Base-by-base conservation (phyloP, 2,113 vertebrate genomes). In the Porphyrio hochstetteri region DNA sequence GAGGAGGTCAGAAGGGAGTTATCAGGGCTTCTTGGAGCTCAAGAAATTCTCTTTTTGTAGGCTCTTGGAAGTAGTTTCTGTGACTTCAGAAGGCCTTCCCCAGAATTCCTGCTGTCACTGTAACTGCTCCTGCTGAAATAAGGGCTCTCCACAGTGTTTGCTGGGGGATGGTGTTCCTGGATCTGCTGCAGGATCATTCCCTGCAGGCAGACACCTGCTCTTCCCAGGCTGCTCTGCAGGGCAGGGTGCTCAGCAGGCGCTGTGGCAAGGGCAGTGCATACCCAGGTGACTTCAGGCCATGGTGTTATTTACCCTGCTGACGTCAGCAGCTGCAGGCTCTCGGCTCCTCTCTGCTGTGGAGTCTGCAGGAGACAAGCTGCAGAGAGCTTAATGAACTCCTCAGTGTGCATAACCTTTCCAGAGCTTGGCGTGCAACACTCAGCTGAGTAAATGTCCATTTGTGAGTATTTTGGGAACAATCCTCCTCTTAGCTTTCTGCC, bases 221-320 rank as follows among this genome's bases (percentile, higher is more conserved):
- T 85, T 53, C 42, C 52, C 56, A 33, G 52, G 3, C 16, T 20
- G n/a, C 76, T 53, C 11, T 50, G 85, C 77, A 33, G 76, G 13
- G 7, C 42, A 9, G 27, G 2, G 64, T 35, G 68, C 79, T 67
- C 61, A 25, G 82, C 92, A 20, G 96, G 27, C 53, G 46, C 89
- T 7, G 65, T 20, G 69, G 82, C 16, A 70, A 84, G 40, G 86
- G 80, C 36, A 79, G 55, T 12, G 40, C 88, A 52, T 36, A 25
- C 91, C 88, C 60, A 24, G 96, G 97, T 69, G 64, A 75, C 44
- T 80, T 79, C 71, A 59, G 90, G 50, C 69, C 83, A 36, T 20
- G 94, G 61, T 91, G 68, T 95, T 65, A 96, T 95, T 97, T 96
- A 95, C 95, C 76, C 91, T 13, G 52, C 84, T 97, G 97, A 96